Conservation (phyloP, 2,888 invertebrate species). For the Meganola albula region DNA sequence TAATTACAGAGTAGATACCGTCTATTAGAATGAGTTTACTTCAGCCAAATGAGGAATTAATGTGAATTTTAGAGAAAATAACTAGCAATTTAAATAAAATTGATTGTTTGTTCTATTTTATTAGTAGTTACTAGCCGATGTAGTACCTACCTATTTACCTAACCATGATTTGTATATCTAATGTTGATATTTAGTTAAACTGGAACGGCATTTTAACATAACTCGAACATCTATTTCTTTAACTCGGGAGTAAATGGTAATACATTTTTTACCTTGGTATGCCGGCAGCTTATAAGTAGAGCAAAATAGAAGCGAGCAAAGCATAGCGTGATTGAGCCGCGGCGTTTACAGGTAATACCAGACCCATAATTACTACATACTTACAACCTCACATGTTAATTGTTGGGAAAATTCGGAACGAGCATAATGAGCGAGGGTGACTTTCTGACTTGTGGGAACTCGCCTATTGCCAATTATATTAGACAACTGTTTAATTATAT, state of each 20-base stretch:
- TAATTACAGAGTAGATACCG: conserved; percentile 42
- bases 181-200: too few species aligned
- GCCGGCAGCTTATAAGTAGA: too few species aligned
- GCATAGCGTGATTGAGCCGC: conserved; percentile 45
- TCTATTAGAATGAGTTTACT: conserved; percentile 27
- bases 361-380: conserved; percentile 53
- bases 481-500: conserved; percentile 72
- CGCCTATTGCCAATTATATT: conserved; percentile 73
- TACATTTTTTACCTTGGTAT: too few species aligned
- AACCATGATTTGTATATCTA: too few species aligned
- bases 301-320: background rate
- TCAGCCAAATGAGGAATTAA: conserved; percentile 43
- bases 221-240: too few species aligned
- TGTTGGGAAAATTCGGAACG: conserved; percentile 62
- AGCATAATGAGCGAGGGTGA: conserved; percentile 59
- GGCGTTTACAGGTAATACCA: conserved; percentile 45
- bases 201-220: too few species aligned
- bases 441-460: conserved; percentile 70
- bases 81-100: conserved; percentile 12
- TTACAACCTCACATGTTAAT: conserved; percentile 56
- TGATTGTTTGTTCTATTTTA: conserved; percentile 4
- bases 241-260: too few species aligned
- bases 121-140: too few species aligned
- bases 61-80: conserved; percentile 25
- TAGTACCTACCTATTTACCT: too few species aligned